phyloP scores from a whole-genome alignment of 2,113 vertebrate genomes.

The Columba livia region DNA sequence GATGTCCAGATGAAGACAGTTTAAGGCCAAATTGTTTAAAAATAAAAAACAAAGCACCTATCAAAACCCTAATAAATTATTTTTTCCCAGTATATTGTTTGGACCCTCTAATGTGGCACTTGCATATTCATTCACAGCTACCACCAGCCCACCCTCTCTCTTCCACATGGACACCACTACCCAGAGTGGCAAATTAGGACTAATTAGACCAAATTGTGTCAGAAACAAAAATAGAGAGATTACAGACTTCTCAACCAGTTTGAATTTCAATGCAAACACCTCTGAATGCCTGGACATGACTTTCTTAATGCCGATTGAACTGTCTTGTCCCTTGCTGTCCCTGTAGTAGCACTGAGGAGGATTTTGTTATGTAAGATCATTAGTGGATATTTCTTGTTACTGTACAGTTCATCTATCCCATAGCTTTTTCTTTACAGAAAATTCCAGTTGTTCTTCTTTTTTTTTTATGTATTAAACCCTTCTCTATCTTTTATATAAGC shows the following conservation, averaged over 20 bases:
- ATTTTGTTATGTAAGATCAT: neutral
- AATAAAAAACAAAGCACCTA: constrained; percentile 29
- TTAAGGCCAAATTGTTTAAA: constrained; percentile 71
- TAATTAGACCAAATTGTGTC: constrained; percentile 33
- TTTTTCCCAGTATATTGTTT: constrained; percentile 30
- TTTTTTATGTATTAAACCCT: neutral
- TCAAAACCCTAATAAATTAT: constrained; percentile 67
- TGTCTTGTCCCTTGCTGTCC: neutral
- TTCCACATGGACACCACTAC: neutral
- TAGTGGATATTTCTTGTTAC: neutral
- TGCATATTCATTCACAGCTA: neutral
- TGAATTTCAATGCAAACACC: constrained; percentile 27
- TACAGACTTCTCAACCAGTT: neutral
- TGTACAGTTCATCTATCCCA: neutral
- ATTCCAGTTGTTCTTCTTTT: neutral
- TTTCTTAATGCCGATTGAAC: neutral
- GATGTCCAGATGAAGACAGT: constrained; percentile 74
- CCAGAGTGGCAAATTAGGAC: constrained; percentile 26
- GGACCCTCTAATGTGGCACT: neutral
- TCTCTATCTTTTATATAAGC: neutral
- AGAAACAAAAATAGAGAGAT: constrained; percentile 42
- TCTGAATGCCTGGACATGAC: neutral
- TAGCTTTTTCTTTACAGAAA: neutral
- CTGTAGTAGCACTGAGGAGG: neutral
- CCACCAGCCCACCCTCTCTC: neutral